These are phyloP conservation scores for Telmatochromis sp. DNA, from an alignment of 2,113 vertebrate genomes.

Conservation along the genomic window DNA sequence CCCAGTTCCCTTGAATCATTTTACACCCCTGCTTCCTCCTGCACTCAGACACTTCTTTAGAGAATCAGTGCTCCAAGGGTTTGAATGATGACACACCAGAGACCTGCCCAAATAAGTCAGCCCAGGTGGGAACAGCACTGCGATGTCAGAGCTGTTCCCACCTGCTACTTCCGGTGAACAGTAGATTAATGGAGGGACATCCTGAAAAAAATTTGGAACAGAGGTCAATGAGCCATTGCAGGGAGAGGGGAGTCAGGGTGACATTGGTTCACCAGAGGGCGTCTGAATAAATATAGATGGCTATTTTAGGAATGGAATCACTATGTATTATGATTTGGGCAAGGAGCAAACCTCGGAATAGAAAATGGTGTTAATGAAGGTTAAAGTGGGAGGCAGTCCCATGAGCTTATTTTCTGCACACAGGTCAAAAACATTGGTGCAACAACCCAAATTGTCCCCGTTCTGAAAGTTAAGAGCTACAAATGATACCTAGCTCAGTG, in stretches of 20 bases:
- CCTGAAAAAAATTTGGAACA: not conserved
- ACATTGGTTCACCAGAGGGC: not conserved
- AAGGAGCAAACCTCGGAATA: not conserved
- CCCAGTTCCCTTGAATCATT: not conserved
- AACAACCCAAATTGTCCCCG: not conserved
- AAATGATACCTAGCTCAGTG: not conserved
- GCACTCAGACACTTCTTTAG: not conserved
- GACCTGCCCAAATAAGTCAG: conserved; percentile 21
- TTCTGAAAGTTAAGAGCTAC: not conserved
- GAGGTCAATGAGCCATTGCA: not conserved
- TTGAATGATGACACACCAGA: not conserved
- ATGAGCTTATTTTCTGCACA: not conserved
- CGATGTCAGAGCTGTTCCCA: not conserved
- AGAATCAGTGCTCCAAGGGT: not conserved
- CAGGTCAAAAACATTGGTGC: not conserved
- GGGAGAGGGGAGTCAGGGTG: not conserved
- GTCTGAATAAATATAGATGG: not conserved
- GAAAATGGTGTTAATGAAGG: not conserved
- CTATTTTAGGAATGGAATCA: not conserved
- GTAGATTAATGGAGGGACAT: not conserved
- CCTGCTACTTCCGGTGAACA: not conserved
- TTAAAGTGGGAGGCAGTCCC: not conserved
- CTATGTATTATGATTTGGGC: not conserved
- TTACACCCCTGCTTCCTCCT: not conserved
- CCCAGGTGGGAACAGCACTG: not conserved